phyloP scores from a whole-genome alignment of 2,888 invertebrate species.

The Cyrtodaria siliqua region DNA sequence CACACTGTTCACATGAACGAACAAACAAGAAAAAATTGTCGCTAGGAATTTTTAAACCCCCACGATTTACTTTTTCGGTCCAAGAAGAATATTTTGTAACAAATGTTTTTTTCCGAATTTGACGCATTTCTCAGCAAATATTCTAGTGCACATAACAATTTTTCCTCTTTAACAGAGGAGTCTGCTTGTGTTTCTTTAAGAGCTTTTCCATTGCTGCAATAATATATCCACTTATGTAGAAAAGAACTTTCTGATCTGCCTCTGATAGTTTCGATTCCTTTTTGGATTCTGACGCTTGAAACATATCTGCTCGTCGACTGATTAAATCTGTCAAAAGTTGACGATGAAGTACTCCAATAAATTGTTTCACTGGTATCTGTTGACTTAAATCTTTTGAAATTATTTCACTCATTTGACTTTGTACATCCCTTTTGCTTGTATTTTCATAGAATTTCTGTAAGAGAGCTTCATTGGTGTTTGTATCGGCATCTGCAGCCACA shows the following conservation, averaged over 20 bases:
- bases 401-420: too few species aligned
- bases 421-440: too few species aligned
- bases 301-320: not conserved
- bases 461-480: too few species aligned
- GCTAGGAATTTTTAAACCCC: not conserved
- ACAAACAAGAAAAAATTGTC: not conserved
- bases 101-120: not conserved
- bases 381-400: too few species aligned
- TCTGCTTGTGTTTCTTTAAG: not conserved
- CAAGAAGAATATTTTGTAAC: not conserved
- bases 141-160: not conserved
- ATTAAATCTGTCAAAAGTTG: not conserved
- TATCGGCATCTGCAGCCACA: too few species aligned
- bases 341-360: not conserved
- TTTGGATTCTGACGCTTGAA: not conserved
- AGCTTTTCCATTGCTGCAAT: not conserved
- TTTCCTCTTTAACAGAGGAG: not conserved
- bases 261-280: not conserved
- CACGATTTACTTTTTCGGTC: not conserved
- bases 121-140: not conserved
- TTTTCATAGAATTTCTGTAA: too few species aligned
- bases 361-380: not conserved
- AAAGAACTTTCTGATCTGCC: constrained; percentile 5
- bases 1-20: not conserved
- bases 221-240: constrained; percentile 10